Conservation (phyloP, 2,113 vertebrate genomes). For the Sapayoa aenigma region DNA sequence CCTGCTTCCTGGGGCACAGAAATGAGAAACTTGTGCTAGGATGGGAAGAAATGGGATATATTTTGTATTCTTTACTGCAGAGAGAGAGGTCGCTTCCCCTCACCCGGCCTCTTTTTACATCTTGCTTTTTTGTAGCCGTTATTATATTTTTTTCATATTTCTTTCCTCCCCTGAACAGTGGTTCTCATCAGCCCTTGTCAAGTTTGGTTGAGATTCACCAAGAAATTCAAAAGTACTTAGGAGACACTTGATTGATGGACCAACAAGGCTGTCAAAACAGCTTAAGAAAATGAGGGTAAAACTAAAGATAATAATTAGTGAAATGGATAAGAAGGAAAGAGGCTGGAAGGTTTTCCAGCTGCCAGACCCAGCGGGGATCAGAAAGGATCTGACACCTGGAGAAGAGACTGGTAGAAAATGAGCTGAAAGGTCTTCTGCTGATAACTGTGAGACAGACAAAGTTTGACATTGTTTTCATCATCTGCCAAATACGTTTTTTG, state of each 20-base stretch:
- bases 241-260: slow-evolving; percentile 32
- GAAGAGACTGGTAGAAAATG: background rate
- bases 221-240: background rate
- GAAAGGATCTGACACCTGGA: background rate
- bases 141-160: background rate
- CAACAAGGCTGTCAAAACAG: slow-evolving; percentile 39
- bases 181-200: slow-evolving; percentile 17
- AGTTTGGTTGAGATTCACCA: background rate
- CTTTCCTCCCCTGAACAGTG: background rate
- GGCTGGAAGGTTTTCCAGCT: slow-evolving; percentile 3
- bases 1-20: background rate
- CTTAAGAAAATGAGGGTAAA: slow-evolving; percentile 26
- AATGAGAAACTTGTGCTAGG: background rate
- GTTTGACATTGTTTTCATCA: slow-evolving; percentile 9
- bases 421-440: slow-evolving; percentile 1
- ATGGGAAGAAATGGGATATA: background rate
- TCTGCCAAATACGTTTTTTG: background rate
- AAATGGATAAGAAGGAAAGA: background rate
- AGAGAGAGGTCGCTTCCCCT: background rate
- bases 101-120: background rate
- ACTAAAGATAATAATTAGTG: slow-evolving; percentile 23
- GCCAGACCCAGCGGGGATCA: background rate
- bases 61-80: background rate
- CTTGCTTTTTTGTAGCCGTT: background rate
- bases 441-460: background rate